Conservation (phyloP, 2,797 vertebrate genomes). For the Ammospiza maritima region DNA sequence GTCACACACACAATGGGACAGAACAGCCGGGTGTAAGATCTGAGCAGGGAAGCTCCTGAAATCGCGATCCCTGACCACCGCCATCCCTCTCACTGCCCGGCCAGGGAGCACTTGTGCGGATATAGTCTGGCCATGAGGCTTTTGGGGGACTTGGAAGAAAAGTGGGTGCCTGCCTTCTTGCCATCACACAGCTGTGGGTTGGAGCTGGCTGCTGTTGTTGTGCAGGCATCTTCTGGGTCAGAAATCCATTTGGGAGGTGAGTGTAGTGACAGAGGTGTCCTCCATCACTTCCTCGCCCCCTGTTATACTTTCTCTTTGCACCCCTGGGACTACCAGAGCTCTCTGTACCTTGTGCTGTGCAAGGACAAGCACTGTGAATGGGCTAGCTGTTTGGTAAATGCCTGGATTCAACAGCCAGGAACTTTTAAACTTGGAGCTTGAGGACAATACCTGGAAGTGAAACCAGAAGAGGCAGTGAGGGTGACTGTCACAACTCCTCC, state of each 20-base stretch:
- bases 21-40: no score
- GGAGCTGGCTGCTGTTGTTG: background rate
- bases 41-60: background rate
- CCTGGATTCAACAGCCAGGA: background rate
- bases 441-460: background rate
- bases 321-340: background rate
- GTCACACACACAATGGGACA: fast-evolving
- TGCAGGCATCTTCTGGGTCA: background rate
- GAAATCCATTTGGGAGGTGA: background rate
- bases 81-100: fast-evolving
- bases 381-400: background rate
- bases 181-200: background rate
- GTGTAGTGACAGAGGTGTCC: background rate
- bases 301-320: background rate
- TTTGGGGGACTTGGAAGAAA: fast-evolving
- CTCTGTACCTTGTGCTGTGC: background rate
- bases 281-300: background rate
- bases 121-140: background rate
- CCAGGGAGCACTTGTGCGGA: background rate
- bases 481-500: fast-evolving
- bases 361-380: background rate
- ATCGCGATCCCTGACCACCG: fast-evolving
- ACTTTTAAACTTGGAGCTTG: background rate
- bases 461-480: background rate
- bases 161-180: background rate